phyloP scores from a whole-genome alignment of 2,888 invertebrate species.

The Tiliacea aurago region DNA sequence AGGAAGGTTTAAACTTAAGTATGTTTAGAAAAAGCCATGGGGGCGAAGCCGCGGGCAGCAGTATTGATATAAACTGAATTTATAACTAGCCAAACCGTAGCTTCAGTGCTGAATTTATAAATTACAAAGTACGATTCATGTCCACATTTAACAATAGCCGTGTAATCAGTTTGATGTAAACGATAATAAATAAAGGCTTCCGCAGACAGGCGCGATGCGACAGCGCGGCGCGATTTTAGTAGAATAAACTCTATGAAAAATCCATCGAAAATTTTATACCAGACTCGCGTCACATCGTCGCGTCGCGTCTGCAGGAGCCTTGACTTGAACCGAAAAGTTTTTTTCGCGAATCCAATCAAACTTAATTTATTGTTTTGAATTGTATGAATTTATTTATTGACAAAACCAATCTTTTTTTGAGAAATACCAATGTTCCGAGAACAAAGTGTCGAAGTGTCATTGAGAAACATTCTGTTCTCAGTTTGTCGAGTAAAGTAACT shows the following conservation, averaged over 20 bases:
- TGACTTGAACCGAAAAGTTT: no score
- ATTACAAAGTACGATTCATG: neutral
- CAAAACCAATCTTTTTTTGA: neutral
- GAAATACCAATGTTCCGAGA: neutral
- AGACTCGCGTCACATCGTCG: no score
- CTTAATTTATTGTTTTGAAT: neutral
- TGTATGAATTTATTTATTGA: neutral
- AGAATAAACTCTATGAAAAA: no score
- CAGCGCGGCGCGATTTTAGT: no score
- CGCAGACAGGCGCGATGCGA: no score
- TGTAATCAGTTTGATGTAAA: conserved; percentile 4
- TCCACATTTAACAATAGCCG: neutral
- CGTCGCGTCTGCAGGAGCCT: no score
- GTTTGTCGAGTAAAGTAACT: neutral
- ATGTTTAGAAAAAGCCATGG: no score
- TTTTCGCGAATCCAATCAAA: conserved; percentile 1
- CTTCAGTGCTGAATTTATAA: no score
- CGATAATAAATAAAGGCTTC: neutral
- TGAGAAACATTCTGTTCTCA: neutral
- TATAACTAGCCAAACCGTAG: neutral
- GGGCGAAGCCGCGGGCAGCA: no score
- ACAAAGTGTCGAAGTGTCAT: neutral
- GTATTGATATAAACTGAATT: neutral
- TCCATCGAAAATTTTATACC: no score
- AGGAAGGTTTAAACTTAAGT: no score